phyloP scores from a whole-genome alignment of 2,797 vertebrate genomes.

The Notolepis coatsorum region DNA sequence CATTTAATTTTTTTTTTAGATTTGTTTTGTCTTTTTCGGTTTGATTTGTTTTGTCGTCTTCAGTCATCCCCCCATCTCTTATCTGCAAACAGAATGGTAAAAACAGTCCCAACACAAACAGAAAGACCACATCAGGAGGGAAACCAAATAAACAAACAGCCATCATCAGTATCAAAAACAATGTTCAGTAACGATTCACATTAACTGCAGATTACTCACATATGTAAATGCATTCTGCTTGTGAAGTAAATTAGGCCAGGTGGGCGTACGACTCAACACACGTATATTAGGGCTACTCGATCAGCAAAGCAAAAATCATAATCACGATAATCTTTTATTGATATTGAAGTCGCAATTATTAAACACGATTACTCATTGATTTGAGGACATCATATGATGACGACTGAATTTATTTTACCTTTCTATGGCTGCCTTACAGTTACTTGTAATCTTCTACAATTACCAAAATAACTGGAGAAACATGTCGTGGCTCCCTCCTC shows the following conservation, averaged over 20 bases:
- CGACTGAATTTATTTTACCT: too few species aligned
- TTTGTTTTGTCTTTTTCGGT: slow-evolving; percentile 43
- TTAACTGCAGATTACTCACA: slow-evolving; percentile 45
- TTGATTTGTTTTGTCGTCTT: slow-evolving; percentile 25
- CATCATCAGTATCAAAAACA: slow-evolving; percentile 65
- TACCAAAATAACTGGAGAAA: too few species aligned
- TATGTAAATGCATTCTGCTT: slow-evolving; percentile 57
- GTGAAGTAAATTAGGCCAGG: slow-evolving; percentile 56
- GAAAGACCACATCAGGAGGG: slow-evolving; percentile 51
- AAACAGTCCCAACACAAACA: slow-evolving; percentile 63
- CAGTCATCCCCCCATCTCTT: slow-evolving; percentile 80
- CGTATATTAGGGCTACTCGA: too few species aligned
- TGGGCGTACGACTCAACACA: too few species aligned
- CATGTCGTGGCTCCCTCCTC: too few species aligned
- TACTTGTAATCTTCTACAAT: too few species aligned
- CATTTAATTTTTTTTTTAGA: slow-evolving; percentile 48
- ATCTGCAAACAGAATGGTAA: slow-evolving; percentile 97
- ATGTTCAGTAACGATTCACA: slow-evolving; percentile 18
- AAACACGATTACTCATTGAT: too few species aligned
- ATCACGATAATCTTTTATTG: too few species aligned
- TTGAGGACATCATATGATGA: too few species aligned
- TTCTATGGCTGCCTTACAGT: too few species aligned
- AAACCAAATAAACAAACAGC: slow-evolving; percentile 64
- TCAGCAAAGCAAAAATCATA: too few species aligned
- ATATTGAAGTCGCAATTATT: too few species aligned